Evolutionary conservation across 2,888 invertebrate genomes (phyloP).

Genomic region (Tenthredo mesomela): DNA sequence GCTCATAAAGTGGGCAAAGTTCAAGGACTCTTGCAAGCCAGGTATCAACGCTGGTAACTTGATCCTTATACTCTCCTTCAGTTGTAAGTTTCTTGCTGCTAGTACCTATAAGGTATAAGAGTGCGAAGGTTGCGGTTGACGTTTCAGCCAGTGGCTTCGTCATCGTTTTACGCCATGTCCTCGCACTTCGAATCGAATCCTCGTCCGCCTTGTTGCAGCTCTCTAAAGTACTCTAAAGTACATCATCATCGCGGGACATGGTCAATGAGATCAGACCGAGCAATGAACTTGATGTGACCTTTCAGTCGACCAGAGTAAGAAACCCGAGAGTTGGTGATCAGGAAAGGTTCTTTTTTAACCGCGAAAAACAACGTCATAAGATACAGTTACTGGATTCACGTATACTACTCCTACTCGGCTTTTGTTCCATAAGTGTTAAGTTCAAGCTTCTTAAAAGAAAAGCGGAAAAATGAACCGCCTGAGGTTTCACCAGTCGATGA

Average conservation of each 20-base stretch:
- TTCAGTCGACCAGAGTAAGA: not conserved
- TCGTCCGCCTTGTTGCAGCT: conserved; percentile 8
- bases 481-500: not conserved
- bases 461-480: not conserved
- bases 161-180: conserved; percentile 20
- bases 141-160: conserved; percentile 4
- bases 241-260: not conserved
- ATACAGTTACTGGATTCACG: not conserved
- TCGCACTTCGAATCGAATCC: not conserved
- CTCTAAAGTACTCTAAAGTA: not conserved
- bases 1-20: conserved; percentile 50
- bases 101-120: conserved; percentile 1
- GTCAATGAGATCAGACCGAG: conserved; percentile 1
- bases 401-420: not conserved
- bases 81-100: not conserved
- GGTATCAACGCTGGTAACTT: conserved; percentile 57
- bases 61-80: conserved; percentile 58
- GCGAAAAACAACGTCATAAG: not conserved
- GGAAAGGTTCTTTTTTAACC: conserved; percentile 6
- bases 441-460: not conserved
- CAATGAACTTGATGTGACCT: conserved; percentile 5
- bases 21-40: conserved; percentile 48
- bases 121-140: conserved; percentile 43
- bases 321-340: not conserved
- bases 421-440: not conserved